phyloP scores from a whole-genome alignment of 2,888 invertebrate species.

The Apomyelois bistriatella region DNA sequence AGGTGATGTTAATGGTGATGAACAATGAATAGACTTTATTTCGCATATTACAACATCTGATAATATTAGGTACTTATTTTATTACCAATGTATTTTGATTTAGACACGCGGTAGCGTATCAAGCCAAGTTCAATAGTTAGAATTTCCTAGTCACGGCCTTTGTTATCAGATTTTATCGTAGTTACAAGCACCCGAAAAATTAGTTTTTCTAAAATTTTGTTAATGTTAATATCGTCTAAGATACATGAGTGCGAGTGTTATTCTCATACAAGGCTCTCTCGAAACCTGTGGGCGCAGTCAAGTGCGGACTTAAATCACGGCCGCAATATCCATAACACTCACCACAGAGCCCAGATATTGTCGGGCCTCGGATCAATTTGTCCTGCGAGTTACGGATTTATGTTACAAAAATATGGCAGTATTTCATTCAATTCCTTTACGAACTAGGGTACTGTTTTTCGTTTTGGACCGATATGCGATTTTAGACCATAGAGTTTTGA shows the following conservation, averaged over 20 bases:
- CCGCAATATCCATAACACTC: constrained; percentile 13
- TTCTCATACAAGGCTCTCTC: not conserved
- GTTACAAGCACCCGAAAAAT: too few species aligned
- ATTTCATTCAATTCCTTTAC: constrained; percentile 73
- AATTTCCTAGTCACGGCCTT: too few species aligned
- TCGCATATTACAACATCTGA: not conserved
- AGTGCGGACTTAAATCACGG: constrained; percentile 15
- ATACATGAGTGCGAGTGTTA: not conserved
- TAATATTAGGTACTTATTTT: too few species aligned
- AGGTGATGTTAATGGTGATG: not conserved
- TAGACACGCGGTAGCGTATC: too few species aligned
- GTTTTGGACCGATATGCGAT: constrained; percentile 35
- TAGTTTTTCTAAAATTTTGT: too few species aligned
- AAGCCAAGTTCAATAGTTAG: too few species aligned
- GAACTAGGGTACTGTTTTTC: constrained; percentile 32
- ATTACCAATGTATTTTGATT: too few species aligned
- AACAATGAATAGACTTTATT: not conserved
- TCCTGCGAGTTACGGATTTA: constrained; percentile 41
- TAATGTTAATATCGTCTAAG: too few species aligned
- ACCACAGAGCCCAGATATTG: constrained; percentile 17
- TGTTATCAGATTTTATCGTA: too few species aligned
- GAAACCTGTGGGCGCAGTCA: constrained; percentile 21
- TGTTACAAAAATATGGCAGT: constrained; percentile 73
- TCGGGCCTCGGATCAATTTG: constrained; percentile 37
- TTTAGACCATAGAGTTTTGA: constrained; percentile 33